Evolutionary conservation across 2,113 vertebrate genomes (phyloP).

Genomic region (Neopipo cinnamomea): DNA sequence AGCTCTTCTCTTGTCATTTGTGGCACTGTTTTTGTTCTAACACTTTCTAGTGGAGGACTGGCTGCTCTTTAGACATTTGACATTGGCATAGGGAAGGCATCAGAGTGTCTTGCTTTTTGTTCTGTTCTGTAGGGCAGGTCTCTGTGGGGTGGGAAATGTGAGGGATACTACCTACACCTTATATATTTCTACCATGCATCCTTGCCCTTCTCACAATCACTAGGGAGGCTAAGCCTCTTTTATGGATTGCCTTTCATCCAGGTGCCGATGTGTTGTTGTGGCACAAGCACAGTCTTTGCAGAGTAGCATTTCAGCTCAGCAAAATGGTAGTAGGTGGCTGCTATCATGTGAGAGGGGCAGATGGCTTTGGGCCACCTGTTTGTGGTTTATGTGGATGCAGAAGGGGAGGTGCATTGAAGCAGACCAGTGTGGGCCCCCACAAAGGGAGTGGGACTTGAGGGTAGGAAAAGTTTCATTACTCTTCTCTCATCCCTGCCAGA

Average conservation of each 20-base stretch:
- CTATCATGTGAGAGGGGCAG: not conserved
- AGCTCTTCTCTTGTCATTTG: not conserved
- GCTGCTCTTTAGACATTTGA: not conserved
- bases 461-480: not conserved
- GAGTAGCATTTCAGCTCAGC: not conserved
- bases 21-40: not conserved
- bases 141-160: not conserved
- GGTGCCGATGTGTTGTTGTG: rapidly evolving
- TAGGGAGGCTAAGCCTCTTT: not conserved
- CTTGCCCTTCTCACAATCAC: not conserved
- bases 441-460: not conserved
- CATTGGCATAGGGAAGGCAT: not conserved
- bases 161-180: not conserved
- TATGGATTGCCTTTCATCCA: not conserved
- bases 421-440: not conserved
- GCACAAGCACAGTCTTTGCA: not conserved
- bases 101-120: not conserved
- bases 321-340: not conserved
- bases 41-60: not conserved
- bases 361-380: not conserved
- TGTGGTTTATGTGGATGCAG: rapidly evolving
- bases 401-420: not conserved
- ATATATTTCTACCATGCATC: not conserved
- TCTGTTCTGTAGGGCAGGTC: not conserved
- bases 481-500: not conserved